Base-by-base conservation (phyloP, 2,888 invertebrate species). In the Diachrysia chrysitis region DNA sequence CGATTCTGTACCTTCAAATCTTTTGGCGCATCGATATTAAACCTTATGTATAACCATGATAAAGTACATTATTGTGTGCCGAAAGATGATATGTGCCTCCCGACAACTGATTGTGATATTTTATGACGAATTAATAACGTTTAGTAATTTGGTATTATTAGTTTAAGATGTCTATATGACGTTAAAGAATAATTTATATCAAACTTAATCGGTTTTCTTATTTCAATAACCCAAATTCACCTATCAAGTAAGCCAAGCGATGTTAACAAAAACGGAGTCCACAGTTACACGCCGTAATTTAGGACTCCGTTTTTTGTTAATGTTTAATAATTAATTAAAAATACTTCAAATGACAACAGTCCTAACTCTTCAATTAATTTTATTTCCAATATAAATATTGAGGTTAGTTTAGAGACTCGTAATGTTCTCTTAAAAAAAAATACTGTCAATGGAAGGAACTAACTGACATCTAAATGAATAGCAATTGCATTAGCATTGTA, bases 101-200 rank as follows among this genome's bases (percentile, higher is more conserved):
- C 80, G 81, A 85, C 76, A 71, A 76, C 73, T 79, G 78, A 87
- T 81, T 89, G 89, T 90, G 89, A 89, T 89, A 90, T 85, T 84
- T 60, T 56, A 63, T 75, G 80, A 82, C 81, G 78, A 82, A 81
- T 82, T 81, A 83, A 59, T 81, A 76, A 83, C 75, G 78, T 79
- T 78, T 84, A 85, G 19, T 65, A 71, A 69, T 70, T 79, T 83
- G 87, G 89, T 87, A 89, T 89, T 89, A 88, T 83, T 89, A 89
- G 82, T 74, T 60, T 78, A 87, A 88, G 79, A 84, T 82, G 76
- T 79, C 81, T 70, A 35, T 42, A 75, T 65, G 81, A 81, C 78
- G 64, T 66, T 81, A 81, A 73, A 82, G 73, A 71, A 78, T 78
- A 79, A 73, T 69, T 79, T 71, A 79, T 72, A 79, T 63, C 60